phyloP scores from a whole-genome alignment of 2,113 vertebrate species.

The Semnornis frantzii region DNA sequence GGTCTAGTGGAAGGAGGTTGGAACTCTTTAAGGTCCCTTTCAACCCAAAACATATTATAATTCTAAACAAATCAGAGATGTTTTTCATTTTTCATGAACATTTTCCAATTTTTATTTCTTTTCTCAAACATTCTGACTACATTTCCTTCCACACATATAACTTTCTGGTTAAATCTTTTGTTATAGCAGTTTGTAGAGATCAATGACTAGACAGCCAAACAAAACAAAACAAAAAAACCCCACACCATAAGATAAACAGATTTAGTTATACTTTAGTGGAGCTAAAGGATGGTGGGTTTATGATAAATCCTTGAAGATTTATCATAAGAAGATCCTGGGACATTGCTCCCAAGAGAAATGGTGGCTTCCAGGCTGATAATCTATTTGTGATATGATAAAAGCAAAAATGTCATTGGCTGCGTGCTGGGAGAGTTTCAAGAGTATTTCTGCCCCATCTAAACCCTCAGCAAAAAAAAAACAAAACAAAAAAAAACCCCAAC shows the following conservation, averaged over 20 bases:
- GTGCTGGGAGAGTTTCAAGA: not conserved
- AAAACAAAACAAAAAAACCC: fast-evolving
- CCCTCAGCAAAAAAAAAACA: not conserved
- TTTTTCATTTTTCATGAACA: not conserved
- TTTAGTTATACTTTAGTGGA: not conserved
- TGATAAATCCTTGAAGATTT: not conserved
- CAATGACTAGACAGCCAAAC: not conserved
- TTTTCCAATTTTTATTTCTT: not conserved
- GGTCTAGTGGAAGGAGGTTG: no score
- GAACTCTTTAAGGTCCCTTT: no score
- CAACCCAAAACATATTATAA: not conserved
- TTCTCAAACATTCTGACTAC: not conserved
- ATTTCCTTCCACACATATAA: not conserved
- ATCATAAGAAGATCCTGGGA: not conserved
- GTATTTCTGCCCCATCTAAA: not conserved
- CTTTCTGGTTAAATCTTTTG: not conserved
- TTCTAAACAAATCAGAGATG: not conserved
- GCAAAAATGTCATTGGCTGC: not conserved
- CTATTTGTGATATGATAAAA: not conserved
- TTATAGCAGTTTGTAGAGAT: not conserved
- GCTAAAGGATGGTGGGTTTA: not conserved
- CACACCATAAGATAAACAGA: not conserved
- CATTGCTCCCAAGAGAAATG: not conserved
- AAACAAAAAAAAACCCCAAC: not conserved
- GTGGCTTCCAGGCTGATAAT: not conserved